Evolutionary conservation across 64 coral and sea anemone species (phyloP).

Genomic region (Dendrophyllia cribrosa): DNA sequence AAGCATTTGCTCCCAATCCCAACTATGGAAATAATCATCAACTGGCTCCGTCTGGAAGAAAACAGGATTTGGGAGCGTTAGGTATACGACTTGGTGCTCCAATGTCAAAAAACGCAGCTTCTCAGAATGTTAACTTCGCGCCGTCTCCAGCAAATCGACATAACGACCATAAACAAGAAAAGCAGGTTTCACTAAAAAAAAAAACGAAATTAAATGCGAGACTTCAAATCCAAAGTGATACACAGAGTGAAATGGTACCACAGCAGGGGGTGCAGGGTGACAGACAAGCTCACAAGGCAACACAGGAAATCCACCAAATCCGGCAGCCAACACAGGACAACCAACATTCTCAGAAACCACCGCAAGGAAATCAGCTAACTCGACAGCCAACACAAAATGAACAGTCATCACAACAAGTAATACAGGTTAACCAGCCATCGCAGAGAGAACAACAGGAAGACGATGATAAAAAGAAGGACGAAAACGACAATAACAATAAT

Average conservation of each 20-base stretch:
- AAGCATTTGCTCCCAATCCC: background rate
- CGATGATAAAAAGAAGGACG: background rate
- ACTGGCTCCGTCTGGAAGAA: background rate
- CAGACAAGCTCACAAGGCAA: too few relatives aligned
- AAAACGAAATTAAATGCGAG: background rate
- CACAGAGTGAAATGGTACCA: background rate
- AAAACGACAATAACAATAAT: constrained; percentile 9
- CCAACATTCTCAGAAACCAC: too few relatives aligned
- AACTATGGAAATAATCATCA: background rate
- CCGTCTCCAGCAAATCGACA: background rate
- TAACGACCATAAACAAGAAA: background rate
- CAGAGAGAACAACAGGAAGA: background rate
- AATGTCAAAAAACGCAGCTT: background rate
- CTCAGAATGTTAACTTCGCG: background rate
- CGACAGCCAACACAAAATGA: too few relatives aligned
- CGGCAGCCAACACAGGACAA: too few relatives aligned
- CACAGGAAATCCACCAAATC: too few relatives aligned
- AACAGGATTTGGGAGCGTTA: background rate
- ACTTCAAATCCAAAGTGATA: background rate
- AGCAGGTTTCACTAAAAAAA: background rate
- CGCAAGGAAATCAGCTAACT: too few relatives aligned
- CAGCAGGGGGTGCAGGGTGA: too few relatives aligned
- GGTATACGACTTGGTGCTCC: background rate
- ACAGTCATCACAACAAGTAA: background rate
- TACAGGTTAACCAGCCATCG: background rate